These are phyloP conservation scores for Sarcophilus harrisii DNA, from an alignment of 2,797 vertebrate species.

Conservation along the genomic window DNA sequence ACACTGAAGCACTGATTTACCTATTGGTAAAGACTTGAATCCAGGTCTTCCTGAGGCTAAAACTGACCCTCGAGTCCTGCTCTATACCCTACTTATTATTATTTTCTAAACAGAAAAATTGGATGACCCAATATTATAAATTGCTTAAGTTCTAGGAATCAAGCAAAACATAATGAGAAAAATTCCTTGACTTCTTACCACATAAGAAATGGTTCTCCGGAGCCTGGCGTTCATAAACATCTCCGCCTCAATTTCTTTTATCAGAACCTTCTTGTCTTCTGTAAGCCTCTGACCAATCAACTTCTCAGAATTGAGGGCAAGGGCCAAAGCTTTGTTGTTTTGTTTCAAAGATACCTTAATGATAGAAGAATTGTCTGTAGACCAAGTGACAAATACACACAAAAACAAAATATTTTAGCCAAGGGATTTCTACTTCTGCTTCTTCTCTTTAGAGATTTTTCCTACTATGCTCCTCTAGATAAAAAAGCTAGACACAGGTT, in stretches of 20 bases:
- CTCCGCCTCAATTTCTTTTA: conserved; percentile 81
- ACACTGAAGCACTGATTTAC: background rate
- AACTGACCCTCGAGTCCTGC: background rate
- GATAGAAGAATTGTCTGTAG: conserved; percentile 82
- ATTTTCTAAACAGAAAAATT: background rate
- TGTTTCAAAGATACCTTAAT: conserved; percentile 81
- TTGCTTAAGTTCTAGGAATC: background rate
- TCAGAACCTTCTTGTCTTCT: conserved; percentile 77
- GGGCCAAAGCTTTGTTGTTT: conserved; percentile 80
- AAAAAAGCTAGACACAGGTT: background rate
- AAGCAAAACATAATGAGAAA: background rate
- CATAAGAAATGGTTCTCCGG: conserved; percentile 75
- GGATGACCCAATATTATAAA: background rate
- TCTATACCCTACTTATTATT: background rate
- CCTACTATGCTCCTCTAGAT: background rate
- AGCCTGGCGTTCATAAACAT: conserved; percentile 80
- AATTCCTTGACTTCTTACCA: conserved; percentile 61
- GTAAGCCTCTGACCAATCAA: conserved; percentile 70
- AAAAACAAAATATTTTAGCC: background rate
- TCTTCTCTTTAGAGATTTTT: background rate
- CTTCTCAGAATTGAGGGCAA: conserved; percentile 81
- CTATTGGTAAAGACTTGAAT: background rate
- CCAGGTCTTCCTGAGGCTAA: background rate
- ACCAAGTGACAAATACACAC: background rate
- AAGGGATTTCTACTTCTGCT: background rate